phyloP scores from a whole-genome alignment of 1,140 invertebrate species.

The Procambarus clarkii region DNA sequence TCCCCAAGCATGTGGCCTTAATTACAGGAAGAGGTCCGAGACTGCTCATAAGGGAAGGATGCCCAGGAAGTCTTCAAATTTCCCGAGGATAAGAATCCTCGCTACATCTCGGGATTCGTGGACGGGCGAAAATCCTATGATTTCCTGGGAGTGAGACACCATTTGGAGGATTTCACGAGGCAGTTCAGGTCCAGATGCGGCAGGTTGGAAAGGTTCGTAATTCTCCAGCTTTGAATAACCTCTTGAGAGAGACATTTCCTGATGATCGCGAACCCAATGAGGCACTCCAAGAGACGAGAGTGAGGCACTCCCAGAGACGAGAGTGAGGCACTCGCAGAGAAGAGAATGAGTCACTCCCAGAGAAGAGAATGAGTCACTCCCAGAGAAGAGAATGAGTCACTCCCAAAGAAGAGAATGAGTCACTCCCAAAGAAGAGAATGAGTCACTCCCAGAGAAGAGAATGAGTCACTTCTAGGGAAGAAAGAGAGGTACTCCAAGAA shows the following conservation, averaged over 20 bases:
- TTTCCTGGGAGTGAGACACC: background rate
- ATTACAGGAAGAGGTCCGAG: background rate
- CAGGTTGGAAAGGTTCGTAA: background rate
- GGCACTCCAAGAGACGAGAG: too few relatives aligned
- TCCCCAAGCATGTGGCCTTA: background rate
- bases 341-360: too few relatives aligned
- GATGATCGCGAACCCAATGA: background rate
- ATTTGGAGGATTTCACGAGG: background rate
- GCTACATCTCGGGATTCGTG: background rate
- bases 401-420: too few relatives aligned
- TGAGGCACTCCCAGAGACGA: too few relatives aligned
- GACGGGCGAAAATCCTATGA: background rate
- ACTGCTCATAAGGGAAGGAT: background rate
- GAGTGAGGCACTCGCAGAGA: too few relatives aligned
- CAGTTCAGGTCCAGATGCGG: background rate
- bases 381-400: too few relatives aligned
- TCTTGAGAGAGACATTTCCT: background rate
- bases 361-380: too few relatives aligned
- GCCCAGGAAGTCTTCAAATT: background rate
- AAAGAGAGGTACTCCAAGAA: too few relatives aligned
- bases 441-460: too few relatives aligned
- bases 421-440: too few relatives aligned
- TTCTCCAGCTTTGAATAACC: background rate
- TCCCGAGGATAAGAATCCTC: background rate
- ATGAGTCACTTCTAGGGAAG: too few relatives aligned